phyloP scores from a whole-genome alignment of 2,113 vertebrate genomes.

The Takifugu flavidus region DNA sequence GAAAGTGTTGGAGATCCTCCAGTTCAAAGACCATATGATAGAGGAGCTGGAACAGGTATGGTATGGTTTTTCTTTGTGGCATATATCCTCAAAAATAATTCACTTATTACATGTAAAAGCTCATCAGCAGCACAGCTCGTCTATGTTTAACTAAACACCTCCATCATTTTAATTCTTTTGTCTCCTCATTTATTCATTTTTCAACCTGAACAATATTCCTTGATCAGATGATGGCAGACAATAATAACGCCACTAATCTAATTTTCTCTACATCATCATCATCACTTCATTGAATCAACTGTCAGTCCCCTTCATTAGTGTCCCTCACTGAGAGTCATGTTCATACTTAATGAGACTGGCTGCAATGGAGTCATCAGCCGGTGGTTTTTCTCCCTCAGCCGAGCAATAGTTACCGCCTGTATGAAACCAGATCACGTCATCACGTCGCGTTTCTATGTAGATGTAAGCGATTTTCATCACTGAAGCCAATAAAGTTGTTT shows the following conservation, averaged over 20 bases:
- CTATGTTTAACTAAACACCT: neutral
- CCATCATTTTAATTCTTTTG: conserved; percentile 1
- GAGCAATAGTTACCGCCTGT: conserved; percentile 10
- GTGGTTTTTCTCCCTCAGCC: conserved; percentile 6
- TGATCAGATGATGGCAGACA: conserved; percentile 45
- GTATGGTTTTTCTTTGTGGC: neutral
- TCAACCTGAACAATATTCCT: conserved; percentile 23
- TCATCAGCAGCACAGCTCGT: neutral
- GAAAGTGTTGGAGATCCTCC: conserved; percentile 89
- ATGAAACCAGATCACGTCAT: conserved; percentile 6
- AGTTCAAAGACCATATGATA: conserved; percentile 86
- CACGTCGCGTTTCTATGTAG: neutral
- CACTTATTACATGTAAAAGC: too few relatives aligned
- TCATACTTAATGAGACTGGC: conserved; percentile 49
- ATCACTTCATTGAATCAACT: conserved; percentile 63
- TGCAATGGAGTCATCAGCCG: conserved; percentile 54
- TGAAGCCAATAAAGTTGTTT: too few relatives aligned
- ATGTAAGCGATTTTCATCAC: too few relatives aligned
- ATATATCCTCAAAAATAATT: too few relatives aligned
- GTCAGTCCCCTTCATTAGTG: conserved; percentile 67
- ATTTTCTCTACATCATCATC: conserved; percentile 66
- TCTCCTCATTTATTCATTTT: neutral
- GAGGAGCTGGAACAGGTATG: conserved; percentile 85
- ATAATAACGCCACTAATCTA: conserved; percentile 64
- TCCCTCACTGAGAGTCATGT: conserved; percentile 48